Conservation (phyloP, 2,888 invertebrate species). For the Aspidapion aeneum region DNA sequence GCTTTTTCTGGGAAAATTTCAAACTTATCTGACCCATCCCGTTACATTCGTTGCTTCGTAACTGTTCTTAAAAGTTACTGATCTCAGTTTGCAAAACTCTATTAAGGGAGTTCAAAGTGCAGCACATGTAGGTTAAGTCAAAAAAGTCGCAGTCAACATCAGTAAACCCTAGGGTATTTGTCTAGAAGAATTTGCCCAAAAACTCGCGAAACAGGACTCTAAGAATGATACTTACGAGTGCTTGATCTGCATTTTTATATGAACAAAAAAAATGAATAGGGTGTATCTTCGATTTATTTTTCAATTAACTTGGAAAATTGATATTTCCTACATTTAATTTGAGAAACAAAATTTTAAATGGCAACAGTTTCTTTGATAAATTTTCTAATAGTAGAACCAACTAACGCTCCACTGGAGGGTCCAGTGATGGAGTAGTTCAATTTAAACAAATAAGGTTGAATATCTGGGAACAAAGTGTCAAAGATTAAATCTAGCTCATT, state of each 20-base stretch:
- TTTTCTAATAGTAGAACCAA: conserved; percentile 87
- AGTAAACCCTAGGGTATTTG: conserved; percentile 88
- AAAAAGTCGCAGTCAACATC: conserved; percentile 97
- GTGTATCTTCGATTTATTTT: too few species aligned
- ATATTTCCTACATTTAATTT: too few species aligned
- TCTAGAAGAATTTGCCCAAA: conserved; percentile 91
- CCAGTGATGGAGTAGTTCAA: conserved; percentile 80
- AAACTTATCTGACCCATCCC: conserved; percentile 81
- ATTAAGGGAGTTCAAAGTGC: conserved; percentile 77
- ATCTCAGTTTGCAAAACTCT: conserved; percentile 72
- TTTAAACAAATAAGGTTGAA: conserved; percentile 96
- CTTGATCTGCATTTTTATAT: conserved; percentile 93
- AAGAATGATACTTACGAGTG: conserved; percentile 87
- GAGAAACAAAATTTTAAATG: too few species aligned
- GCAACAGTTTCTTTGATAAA: conserved; percentile 83
- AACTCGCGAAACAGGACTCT: conserved; percentile 88
- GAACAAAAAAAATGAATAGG: too few species aligned
- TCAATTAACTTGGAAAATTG: too few species aligned
- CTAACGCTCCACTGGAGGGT: conserved; percentile 64
- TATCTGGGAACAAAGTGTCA: conserved; percentile 88
- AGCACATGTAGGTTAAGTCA: conserved; percentile 96
- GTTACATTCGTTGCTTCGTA: conserved; percentile 68
- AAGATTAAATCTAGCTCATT: conserved; percentile 91
- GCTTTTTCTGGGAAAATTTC: conserved; percentile 93
- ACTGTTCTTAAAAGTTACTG: conserved; percentile 71